Evolutionary conservation across 2,888 invertebrate species (phyloP), one percentile per base, ranked within the genome.

Genomic region (Coecobrya sp.): DNA sequence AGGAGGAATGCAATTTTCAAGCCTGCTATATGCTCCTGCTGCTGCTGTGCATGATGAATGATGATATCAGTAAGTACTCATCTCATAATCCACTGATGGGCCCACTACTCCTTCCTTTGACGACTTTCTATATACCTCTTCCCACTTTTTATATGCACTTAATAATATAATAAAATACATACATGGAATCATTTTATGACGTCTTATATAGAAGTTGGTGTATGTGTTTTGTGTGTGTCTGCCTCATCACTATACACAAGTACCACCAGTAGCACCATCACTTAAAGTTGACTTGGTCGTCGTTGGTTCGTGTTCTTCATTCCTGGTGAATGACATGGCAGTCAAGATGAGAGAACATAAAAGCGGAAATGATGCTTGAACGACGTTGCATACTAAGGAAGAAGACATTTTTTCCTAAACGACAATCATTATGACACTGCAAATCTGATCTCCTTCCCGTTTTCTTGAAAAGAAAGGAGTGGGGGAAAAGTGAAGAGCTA

Each of bases 281-380:
- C 81, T 13, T 16, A 36, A n/a, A n/a, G 70, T 62, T 62, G 62
- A 62, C 62, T 62, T 62, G 62, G 5, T 70, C 70, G 30, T 70
- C 13, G 16, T 27, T 62, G 19, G 19, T 27, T 30, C 70, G 42
- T 70, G 42, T 70, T 70, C 70, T 36, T 70, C n/a, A 42, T 27
- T 68, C 68, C 8, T 68, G 25, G 30, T 68, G 85, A 85, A 85
- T 85, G 85, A 68, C 85, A 85, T 84, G 42, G 65, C 49, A 85
- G 45, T 65, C 85, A 65, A 85, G 85, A 49, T 45, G 36, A 81
- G 36, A 81, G 88, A 79, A 92, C 88, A 92, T 92, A 88, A 85
- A 85, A 65, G 87, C 92, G 92, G 92, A 92, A 92, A 92, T 92
- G 92, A 92, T 92, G 92, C 88, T 88, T 92, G 87, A 92, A 92